phyloP scores from a whole-genome alignment of 2,888 invertebrate genomes.

The Scaptomyza parva region DNA sequence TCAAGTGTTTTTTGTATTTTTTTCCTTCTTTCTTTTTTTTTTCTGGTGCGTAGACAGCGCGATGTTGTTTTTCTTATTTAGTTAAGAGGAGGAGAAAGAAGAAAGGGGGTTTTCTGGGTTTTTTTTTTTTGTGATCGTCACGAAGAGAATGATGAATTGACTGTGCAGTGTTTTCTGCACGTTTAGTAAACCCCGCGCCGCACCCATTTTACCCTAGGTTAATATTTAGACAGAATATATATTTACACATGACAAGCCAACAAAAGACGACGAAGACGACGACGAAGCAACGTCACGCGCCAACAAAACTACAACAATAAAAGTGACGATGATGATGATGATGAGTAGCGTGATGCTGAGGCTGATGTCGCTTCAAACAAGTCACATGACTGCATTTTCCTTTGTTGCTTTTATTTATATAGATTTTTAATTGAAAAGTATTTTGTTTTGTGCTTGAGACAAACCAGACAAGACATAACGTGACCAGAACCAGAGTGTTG shows the following conservation, averaged over 20 bases:
- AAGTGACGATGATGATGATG: constrained; percentile 13
- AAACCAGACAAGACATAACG: constrained; percentile 53
- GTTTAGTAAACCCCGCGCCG: constrained; percentile 1
- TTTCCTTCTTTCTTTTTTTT: neutral
- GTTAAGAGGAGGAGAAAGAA: neutral
- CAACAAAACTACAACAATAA: constrained; percentile 20
- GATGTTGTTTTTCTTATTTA: too few relatives aligned
- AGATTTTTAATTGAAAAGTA: constrained; percentile 77
- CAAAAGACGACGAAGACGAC: constrained; percentile 18
- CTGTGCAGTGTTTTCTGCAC: constrained; percentile 9
- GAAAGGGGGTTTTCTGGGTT: neutral
- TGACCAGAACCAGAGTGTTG: constrained; percentile 47
- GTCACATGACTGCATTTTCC: constrained; percentile 67
- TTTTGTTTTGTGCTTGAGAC: constrained; percentile 62
- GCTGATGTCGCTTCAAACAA: constrained; percentile 35
- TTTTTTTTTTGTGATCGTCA: neutral
- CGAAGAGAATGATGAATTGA: constrained; percentile 16
- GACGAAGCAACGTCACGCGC: constrained; percentile 53
- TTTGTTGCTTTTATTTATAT: constrained; percentile 52
- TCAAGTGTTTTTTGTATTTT: neutral
- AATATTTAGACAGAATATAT: constrained; percentile 45
- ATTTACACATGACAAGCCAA: constrained; percentile 46
- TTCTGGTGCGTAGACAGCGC: neutral
- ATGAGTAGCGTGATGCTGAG: constrained; percentile 56
- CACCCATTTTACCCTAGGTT: constrained; percentile 9